phyloP scores from a whole-genome alignment of 2,113 vertebrate species.

The Hemiprocne comata region DNA sequence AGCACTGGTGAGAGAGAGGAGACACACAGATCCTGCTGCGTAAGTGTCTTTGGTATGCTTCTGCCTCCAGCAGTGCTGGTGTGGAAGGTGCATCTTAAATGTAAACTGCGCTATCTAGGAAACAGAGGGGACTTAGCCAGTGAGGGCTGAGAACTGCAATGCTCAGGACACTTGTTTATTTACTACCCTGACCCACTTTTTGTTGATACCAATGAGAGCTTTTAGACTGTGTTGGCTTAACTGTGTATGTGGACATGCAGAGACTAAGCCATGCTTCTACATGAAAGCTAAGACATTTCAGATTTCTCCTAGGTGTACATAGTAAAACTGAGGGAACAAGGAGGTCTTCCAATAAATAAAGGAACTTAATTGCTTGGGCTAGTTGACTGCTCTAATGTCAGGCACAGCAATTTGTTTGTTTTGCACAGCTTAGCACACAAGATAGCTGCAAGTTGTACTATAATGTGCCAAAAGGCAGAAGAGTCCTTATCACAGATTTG shows the following conservation, averaged over 20 bases:
- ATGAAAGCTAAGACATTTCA: neutral
- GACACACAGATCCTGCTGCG: rapidly evolving
- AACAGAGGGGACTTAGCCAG: neutral
- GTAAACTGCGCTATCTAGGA: neutral
- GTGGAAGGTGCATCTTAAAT: neutral
- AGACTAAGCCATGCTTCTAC: neutral
- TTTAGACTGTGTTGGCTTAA: neutral
- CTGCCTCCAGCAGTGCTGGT: neutral
- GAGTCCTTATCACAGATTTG: neutral
- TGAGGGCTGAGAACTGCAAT: neutral
- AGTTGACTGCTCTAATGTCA: neutral
- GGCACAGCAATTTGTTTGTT: no score
- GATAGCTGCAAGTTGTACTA: neutral
- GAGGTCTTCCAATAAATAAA: neutral
- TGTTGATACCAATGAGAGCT: neutral
- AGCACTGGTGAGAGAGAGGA: neutral
- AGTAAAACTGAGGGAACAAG: neutral
- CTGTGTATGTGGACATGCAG: neutral
- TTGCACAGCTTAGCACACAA: no score
- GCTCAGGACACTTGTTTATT: neutral
- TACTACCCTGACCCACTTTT: neutral
- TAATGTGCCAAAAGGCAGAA: neutral
- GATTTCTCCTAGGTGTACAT: neutral
- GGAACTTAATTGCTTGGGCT: neutral
- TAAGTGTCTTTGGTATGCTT: neutral